Percentiles rank a stretch among this genome's conserved stretches.
Conservation (phyloP, 2,797 vertebrate genomes). For the Sciaenops ocellatus region DNA sequence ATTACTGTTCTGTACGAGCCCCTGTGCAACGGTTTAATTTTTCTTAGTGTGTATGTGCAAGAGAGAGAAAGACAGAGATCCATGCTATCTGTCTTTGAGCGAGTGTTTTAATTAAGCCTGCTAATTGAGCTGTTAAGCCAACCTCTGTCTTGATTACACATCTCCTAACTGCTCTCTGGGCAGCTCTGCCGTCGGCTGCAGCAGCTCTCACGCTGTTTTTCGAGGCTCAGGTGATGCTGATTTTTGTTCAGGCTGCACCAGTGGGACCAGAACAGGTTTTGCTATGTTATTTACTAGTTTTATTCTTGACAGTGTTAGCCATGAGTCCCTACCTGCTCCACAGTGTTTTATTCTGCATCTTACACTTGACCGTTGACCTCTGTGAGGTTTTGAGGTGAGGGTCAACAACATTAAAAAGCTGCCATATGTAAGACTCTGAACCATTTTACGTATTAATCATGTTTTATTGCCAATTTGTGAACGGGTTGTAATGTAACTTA, state of each 20-base stretch:
- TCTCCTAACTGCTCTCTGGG: slow-evolving; percentile 62
- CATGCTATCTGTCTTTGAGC: slow-evolving; percentile 53
- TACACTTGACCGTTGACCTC: not conserved
- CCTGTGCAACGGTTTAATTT: not conserved
- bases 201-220: slow-evolving; percentile 8
- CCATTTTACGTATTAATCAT: too few relatives aligned
- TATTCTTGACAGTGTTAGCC: not conserved
- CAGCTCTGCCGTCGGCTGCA: slow-evolving; percentile 29
- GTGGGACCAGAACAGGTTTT: not conserved
- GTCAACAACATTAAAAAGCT: too few relatives aligned
- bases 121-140: slow-evolving; percentile 72
- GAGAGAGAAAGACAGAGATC: slow-evolving; percentile 18
- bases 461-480: too few relatives aligned
- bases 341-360: too few relatives aligned
- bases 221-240: not conserved
- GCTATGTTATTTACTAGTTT: not conserved
- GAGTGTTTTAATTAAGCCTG: slow-evolving; percentile 70
- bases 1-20: slow-evolving; percentile 2
- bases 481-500: too few relatives aligned
- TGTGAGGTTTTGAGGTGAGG: not conserved
- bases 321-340: too few relatives aligned
- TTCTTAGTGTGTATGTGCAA: not conserved
- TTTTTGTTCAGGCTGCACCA: not conserved
- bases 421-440: too few relatives aligned
- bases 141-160: slow-evolving; percentile 67